Conservation (phyloP, 2,113 vertebrate genomes). For the Vanacampus margaritifer region DNA sequence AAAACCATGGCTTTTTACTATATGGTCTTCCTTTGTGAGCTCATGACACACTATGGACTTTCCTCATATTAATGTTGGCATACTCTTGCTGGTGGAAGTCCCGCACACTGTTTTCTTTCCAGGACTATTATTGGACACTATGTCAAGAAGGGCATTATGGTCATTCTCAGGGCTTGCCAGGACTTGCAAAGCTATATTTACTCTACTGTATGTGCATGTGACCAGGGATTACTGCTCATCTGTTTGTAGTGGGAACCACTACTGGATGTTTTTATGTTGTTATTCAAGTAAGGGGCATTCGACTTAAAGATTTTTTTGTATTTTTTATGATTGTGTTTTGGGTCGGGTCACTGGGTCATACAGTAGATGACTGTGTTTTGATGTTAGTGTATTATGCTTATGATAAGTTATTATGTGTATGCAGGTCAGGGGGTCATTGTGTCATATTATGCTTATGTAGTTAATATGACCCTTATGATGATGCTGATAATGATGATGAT, state of each 20-base stretch:
- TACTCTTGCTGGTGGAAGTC: constrained; percentile 34
- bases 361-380: no score
- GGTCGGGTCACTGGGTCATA: no score
- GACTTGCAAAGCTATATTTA: constrained; percentile 29
- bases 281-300: no score
- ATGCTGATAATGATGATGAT: no score
- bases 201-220: constrained; percentile 7
- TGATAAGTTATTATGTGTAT: no score
- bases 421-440: no score
- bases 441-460: no score
- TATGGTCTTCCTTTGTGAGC: constrained; percentile 37
- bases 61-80: constrained; percentile 39
- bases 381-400: no score
- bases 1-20: constrained; percentile 3
- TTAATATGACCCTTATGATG: no score
- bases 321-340: no score
- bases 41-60: constrained; percentile 41
- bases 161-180: constrained; percentile 49
- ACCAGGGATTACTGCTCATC: constrained; percentile 1
- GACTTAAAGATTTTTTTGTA: no score
- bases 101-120: constrained; percentile 47
- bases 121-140: constrained; percentile 51
- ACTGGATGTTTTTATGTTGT: not conserved
- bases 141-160: constrained; percentile 38
- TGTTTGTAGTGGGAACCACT: not conserved